Percentiles rank a stretch among this genome's conserved stretches.
phyloP scores from a whole-genome alignment of 2,888 invertebrate genomes.

The Griposia aprilina region DNA sequence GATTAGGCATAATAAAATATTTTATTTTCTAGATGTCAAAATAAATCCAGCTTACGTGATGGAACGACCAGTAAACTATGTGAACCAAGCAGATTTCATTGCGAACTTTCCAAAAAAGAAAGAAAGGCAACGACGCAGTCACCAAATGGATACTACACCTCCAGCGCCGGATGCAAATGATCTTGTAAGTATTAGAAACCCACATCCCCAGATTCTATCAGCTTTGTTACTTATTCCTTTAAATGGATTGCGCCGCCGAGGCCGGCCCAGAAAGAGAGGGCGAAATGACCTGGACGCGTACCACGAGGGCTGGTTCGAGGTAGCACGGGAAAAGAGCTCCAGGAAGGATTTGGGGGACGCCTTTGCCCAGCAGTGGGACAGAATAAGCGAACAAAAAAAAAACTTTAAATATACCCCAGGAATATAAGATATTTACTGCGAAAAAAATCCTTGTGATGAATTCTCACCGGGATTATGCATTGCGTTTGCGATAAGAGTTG shows the following conservation, averaged over 20 bases:
- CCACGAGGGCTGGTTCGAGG: no score
- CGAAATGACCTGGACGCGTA: no score
- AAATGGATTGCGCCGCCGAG: no score
- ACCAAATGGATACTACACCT: constrained; percentile 32
- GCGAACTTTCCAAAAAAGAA: constrained; percentile 80
- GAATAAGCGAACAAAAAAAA: no score
- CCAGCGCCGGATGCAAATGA: not conserved
- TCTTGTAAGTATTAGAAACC: not conserved
- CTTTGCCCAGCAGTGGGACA: no score
- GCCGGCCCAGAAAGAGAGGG: no score
- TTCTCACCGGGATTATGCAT: not conserved
- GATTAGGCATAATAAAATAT: not conserved
- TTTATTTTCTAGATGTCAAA: constrained; percentile 77
- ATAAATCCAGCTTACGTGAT: constrained; percentile 83
- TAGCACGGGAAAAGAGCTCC: no score
- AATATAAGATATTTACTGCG: not conserved
- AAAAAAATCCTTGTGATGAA: not conserved
- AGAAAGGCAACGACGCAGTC: constrained; percentile 61
- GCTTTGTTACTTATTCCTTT: not conserved
- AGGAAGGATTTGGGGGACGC: no score
- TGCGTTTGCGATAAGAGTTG: not conserved
- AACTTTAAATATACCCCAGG: not conserved
- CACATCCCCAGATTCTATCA: not conserved
- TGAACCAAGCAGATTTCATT: constrained; percentile 88
- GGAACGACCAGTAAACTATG: constrained; percentile 88